phyloP scores from a whole-genome alignment of 2,797 vertebrate genomes.

The Myotis vivesi region DNA sequence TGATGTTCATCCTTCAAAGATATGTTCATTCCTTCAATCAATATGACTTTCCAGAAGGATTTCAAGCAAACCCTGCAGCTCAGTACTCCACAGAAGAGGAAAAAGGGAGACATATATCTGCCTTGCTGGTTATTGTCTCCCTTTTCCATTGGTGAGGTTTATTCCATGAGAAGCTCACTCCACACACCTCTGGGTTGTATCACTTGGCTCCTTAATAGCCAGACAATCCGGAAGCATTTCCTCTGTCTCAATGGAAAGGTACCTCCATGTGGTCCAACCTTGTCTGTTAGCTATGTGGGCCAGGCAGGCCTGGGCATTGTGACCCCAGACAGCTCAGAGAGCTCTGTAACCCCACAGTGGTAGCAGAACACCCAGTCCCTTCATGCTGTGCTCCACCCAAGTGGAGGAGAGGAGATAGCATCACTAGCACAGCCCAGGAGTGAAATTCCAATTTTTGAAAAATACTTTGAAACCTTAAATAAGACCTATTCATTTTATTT shows the following conservation, averaged over 20 bases:
- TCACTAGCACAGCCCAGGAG: neutral
- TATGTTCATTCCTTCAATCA: neutral
- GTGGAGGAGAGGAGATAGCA: neutral
- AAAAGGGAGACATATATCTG: neutral
- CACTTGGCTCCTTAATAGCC: neutral
- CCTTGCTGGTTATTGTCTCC: neutral
- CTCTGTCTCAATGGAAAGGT: neutral
- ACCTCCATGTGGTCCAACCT: neutral
- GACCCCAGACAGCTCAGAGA: neutral
- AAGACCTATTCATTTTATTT: neutral
- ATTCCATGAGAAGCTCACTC: neutral
- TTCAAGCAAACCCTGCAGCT: neutral
- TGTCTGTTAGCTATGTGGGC: neutral
- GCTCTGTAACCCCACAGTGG: neutral
- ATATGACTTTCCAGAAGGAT: neutral
- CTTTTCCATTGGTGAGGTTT: neutral
- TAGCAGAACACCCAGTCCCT: neutral
- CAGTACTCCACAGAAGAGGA: neutral
- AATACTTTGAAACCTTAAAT: neutral
- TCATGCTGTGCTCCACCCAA: neutral
- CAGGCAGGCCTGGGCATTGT: neutral
- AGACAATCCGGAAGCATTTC: neutral
- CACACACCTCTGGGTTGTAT: neutral
- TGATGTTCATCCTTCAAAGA: neutral
- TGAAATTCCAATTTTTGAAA: neutral